phyloP scores from a whole-genome alignment of 2,888 invertebrate genomes.

The Drosophila fungiperda region DNA sequence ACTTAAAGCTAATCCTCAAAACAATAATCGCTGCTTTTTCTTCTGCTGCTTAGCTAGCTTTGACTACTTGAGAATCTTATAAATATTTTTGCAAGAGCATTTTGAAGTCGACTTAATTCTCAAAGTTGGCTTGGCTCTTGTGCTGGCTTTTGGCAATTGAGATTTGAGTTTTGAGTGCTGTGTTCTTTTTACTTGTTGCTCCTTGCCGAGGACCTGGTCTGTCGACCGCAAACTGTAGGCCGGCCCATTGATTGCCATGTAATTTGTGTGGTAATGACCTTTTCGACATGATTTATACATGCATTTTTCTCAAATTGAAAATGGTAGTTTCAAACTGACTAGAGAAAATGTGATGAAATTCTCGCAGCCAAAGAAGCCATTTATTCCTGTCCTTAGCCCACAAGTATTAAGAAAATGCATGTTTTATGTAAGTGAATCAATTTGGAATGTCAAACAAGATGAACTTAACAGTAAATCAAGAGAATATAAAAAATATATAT shows the following conservation, averaged over 20 bases:
- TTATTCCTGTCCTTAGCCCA: background rate
- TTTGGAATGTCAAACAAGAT: background rate
- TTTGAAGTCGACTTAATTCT: background rate
- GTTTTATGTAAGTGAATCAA: background rate
- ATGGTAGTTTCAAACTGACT: constrained; percentile 1
- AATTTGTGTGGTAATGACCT: constrained; percentile 46
- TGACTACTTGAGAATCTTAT: background rate
- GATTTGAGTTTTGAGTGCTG: constrained; percentile 6
- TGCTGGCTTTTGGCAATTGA: background rate
- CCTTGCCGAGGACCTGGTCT: constrained; percentile 12
- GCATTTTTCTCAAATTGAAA: constrained; percentile 37
- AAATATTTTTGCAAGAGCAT: constrained; percentile 12
- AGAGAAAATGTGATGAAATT: constrained; percentile 2
- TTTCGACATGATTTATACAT: constrained; percentile 41
- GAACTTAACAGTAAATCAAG: background rate
- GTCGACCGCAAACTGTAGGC: constrained; percentile 51
- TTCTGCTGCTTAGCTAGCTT: background rate
- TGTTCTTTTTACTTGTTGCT: constrained; percentile 51
- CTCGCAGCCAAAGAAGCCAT: constrained; percentile 6
- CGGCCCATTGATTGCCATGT: constrained; percentile 33
- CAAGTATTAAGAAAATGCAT: too few relatives aligned
- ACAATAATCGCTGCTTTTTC: background rate
- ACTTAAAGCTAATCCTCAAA: background rate
- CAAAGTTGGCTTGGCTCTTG: background rate
- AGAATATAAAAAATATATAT: background rate